Percentiles rank a stretch among this genome's conserved stretches.
Evolutionary conservation across 1,140 invertebrate genomes (phyloP).

Genomic region (Drosophila insularis): DNA sequence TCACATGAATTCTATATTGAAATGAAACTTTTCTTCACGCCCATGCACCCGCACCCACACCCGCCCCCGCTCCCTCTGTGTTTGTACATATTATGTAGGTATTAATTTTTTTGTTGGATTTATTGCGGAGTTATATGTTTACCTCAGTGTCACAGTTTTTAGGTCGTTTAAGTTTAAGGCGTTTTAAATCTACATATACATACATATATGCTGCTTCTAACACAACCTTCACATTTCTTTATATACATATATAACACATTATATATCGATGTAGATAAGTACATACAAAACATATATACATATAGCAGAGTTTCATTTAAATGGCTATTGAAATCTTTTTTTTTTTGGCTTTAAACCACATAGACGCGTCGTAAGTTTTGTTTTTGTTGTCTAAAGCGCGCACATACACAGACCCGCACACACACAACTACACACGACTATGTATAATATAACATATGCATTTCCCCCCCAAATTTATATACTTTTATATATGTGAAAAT

Average conservation of each 20-base stretch:
- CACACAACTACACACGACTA: background rate
- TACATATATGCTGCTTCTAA: background rate
- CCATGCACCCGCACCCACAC: no score
- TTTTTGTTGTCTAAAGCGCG: constrained; percentile 9
- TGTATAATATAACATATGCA: constrained; percentile 12
- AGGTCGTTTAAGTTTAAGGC: constrained; percentile 49
- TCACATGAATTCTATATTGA: no score
- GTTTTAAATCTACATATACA: background rate
- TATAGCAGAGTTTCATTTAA: constrained; percentile 6
- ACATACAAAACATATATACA: constrained; percentile 14
- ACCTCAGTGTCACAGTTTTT: constrained; percentile 63
- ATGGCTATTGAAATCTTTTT: constrained; percentile 21
- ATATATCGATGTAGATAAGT: constrained; percentile 7
- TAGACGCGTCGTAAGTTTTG: background rate
- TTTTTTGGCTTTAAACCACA: constrained; percentile 8
- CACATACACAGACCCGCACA: constrained; percentile 6
- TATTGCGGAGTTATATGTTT: constrained; percentile 41
- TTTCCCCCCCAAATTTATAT: constrained; percentile 20
- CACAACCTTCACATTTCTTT: background rate
- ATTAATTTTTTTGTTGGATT: constrained; percentile 48
- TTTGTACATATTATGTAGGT: background rate
- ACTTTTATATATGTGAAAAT: constrained; percentile 26
- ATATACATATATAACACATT: constrained; percentile 8
- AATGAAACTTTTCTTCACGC: no score
- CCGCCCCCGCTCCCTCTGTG: background rate